phyloP scores from a whole-genome alignment of 1,140 invertebrate genomes.

The Sipha flava region DNA sequence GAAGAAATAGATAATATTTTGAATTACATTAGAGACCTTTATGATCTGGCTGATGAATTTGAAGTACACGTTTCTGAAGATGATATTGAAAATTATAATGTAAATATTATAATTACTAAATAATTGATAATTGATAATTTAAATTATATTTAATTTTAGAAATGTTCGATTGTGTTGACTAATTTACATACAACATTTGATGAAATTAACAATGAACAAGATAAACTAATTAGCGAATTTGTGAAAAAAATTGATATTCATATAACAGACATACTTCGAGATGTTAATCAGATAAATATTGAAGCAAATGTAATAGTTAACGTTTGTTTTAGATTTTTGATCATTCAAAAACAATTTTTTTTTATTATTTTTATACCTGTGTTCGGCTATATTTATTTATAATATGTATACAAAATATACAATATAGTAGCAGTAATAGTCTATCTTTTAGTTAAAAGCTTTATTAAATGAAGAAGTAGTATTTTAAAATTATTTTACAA shows the following conservation, averaged over 20 bases:
- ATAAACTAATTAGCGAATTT: not conserved
- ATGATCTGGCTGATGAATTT: conserved; percentile 63
- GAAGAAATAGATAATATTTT: conserved; percentile 55
- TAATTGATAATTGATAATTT: not conserved
- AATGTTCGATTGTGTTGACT: not conserved
- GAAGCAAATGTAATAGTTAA: not conserved
- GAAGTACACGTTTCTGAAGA: conserved; percentile 54
- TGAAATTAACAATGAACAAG: not conserved
- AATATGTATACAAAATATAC: too few relatives aligned
- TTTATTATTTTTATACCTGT: too few relatives aligned
- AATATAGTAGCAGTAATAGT: too few relatives aligned
- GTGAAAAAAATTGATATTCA: not conserved
- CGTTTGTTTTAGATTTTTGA: too few relatives aligned
- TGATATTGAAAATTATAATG: conserved; percentile 45
- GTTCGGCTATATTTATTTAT: too few relatives aligned
- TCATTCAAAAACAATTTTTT: too few relatives aligned
- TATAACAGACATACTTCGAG: not conserved
- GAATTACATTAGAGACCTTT: conserved; percentile 61
- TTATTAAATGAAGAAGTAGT: too few relatives aligned
- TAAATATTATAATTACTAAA: conserved; percentile 15
- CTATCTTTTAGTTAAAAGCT: too few relatives aligned
- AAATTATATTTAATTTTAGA: not conserved
- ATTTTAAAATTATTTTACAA: too few relatives aligned
- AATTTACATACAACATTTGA: not conserved
- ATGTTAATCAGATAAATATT: not conserved